Percentiles rank a stretch among this genome's conserved stretches.
These are phyloP conservation scores for Ochotona curzoniae DNA, from an alignment of 2,113 vertebrate species.

Conservation along the genomic window DNA sequence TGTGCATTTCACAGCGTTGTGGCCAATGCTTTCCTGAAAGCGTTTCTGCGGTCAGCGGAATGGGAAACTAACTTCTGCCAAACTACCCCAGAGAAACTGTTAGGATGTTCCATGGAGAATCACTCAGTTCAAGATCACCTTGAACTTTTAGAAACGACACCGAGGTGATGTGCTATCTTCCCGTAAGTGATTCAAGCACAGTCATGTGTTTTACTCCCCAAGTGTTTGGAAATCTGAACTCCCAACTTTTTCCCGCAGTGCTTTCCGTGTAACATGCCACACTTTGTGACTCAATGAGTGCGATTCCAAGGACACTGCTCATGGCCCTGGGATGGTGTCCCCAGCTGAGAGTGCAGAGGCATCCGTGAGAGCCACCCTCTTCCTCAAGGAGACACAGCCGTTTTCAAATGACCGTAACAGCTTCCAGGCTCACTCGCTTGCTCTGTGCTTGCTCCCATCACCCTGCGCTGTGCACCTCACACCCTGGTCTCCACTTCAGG, in stretches of 20 bases:
- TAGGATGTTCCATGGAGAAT: not conserved
- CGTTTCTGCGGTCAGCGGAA: slow-evolving; percentile 45
- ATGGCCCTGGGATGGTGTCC: not conserved
- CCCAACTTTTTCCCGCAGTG: not conserved
- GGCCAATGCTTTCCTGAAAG: slow-evolving; percentile 9
- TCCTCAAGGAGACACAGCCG: not conserved
- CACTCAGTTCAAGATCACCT: not conserved
- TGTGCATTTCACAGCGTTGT: slow-evolving; percentile 41
- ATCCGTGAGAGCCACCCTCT: not conserved
- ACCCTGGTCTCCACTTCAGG: not conserved
- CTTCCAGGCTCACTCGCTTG: not conserved
- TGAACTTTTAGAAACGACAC: not conserved
- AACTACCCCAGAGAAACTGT: slow-evolving; percentile 20
- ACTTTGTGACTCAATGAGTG: not conserved
- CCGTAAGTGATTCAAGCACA: not conserved
- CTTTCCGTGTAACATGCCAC: not conserved
- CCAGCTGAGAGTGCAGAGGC: fast-evolving
- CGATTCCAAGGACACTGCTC: not conserved
- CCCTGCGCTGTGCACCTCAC: not conserved
- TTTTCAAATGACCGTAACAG: not conserved
- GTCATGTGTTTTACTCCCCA: not conserved
- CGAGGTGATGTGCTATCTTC: not conserved
- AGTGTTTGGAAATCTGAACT: not conserved
- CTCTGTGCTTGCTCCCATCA: not conserved
- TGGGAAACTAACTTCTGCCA: slow-evolving; percentile 17